Conservation (phyloP, 1,140 invertebrate genomes). For the Heliothis virescens region DNA sequence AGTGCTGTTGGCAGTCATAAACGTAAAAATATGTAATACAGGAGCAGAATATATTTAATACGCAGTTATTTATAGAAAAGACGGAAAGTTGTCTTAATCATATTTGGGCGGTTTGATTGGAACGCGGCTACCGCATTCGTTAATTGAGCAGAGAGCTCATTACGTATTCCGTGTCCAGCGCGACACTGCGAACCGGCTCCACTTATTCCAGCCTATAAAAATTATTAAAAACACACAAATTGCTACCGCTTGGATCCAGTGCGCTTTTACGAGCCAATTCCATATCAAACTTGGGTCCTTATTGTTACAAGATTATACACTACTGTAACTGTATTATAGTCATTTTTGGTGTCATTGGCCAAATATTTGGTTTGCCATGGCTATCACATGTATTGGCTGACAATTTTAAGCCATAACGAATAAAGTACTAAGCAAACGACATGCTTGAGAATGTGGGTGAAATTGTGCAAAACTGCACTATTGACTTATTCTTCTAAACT, state of each 20-base stretch:
- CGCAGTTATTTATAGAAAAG: background rate
- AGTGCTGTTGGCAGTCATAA: too few relatives aligned
- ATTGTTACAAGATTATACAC: constrained; percentile 32
- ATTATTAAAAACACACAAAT: constrained; percentile 58
- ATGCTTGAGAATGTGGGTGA: background rate
- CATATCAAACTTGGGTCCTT: constrained; percentile 12
- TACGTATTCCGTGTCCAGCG: constrained; percentile 62
- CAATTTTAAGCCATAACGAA: background rate
- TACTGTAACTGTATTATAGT: constrained; percentile 7
- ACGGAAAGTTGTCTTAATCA: constrained; percentile 63
- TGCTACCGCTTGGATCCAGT: constrained; percentile 52
- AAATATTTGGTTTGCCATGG: background rate
- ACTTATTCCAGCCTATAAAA: constrained; percentile 60
- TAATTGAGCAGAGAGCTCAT: constrained; percentile 64
- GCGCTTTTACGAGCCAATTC: constrained; percentile 42
- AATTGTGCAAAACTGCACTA: background rate
- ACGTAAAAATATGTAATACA: background rate
- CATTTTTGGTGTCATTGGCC: constrained; percentile 5
- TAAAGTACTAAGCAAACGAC: background rate
- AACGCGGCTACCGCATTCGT: constrained; percentile 57
- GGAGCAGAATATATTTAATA: background rate
- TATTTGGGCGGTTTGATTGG: constrained; percentile 71
- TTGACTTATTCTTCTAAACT: background rate
- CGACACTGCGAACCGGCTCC: constrained; percentile 50
- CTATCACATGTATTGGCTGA: background rate